These are phyloP conservation scores for Athripsodes cinereus DNA, from an alignment of 2,888 invertebrate species.

Conservation along the genomic window DNA sequence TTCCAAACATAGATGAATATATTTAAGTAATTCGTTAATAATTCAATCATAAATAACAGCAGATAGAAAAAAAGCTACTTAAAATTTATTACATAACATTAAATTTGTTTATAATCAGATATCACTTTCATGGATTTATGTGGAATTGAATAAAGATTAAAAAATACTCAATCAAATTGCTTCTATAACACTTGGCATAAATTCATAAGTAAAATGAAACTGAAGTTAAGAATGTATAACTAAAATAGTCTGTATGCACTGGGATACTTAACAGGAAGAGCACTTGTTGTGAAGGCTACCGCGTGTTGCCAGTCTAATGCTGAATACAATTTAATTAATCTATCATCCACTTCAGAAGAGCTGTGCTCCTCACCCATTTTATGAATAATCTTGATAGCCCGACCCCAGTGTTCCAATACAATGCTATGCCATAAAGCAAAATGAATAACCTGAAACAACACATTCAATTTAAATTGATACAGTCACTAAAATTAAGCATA, in stretches of 20 bases:
- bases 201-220: background rate
- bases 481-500: too few species aligned
- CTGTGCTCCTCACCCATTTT: conserved; percentile 80
- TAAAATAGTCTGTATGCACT: conserved; percentile 65
- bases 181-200: background rate
- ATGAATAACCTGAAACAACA: conserved; percentile 53
- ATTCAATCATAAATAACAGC: too few species aligned
- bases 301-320: conserved; percentile 69
- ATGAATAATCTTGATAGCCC: conserved; percentile 67
- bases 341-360: conserved; percentile 64
- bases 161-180: too few species aligned
- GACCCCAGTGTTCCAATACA: conserved; percentile 72
- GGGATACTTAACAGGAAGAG: conserved; percentile 65
- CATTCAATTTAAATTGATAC: too few species aligned
- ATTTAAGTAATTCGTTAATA: too few species aligned
- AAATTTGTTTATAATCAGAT: too few species aligned
- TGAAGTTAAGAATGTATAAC: conserved; percentile 26
- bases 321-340: conserved; percentile 56
- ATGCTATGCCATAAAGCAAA: conserved; percentile 81
- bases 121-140: too few species aligned
- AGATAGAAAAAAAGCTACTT: too few species aligned
- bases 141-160: too few species aligned
- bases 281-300: conserved; percentile 48
- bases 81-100: too few species aligned
- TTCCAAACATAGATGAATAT: too few species aligned